Evolutionary conservation across 1,140 invertebrate genomes (phyloP).

Genomic region (Dreissena polymorpha): DNA sequence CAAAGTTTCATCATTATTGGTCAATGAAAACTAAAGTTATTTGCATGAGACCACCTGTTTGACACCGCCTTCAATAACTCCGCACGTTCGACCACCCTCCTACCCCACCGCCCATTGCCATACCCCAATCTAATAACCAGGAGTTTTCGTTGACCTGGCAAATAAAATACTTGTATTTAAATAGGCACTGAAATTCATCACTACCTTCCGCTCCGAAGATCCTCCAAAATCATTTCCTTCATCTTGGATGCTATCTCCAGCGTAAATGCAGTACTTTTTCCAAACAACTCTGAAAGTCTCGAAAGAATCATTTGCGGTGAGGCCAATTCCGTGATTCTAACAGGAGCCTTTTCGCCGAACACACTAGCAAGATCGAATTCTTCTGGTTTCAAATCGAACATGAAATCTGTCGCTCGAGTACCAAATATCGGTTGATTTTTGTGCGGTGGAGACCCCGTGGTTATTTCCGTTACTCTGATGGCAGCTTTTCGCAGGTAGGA

Average conservation of each 20-base stretch:
- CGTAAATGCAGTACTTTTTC: conserved; percentile 21
- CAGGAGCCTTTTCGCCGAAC: conserved; percentile 18
- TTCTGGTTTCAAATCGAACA: conserved; percentile 20
- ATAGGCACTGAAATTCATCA: too few relatives aligned
- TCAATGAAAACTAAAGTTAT: too few relatives aligned
- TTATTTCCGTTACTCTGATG: conserved; percentile 24
- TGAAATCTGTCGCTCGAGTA: conserved; percentile 23
- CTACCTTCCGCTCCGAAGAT: conserved; percentile 7
- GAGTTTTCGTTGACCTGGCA: too few relatives aligned
- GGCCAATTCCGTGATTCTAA: conserved; percentile 17
- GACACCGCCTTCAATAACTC: too few relatives aligned
- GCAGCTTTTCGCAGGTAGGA: conserved; percentile 23
- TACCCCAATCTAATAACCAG: too few relatives aligned
- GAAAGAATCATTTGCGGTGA: conserved; percentile 15
- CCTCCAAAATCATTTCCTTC: conserved; percentile 16
- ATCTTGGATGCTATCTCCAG: not conserved
- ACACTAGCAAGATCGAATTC: conserved; percentile 27
- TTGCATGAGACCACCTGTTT: too few relatives aligned
- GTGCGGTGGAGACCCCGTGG: conserved; percentile 10
- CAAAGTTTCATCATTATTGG: too few relatives aligned
- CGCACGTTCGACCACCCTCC: too few relatives aligned
- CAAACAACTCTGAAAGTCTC: conserved; percentile 2
- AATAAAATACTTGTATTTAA: too few relatives aligned
- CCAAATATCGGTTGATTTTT: conserved; percentile 25
- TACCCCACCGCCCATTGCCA: too few relatives aligned